These are phyloP conservation scores for Cephus pygmeus DNA, from an alignment of 2,888 invertebrate genomes.

Conservation along the genomic window DNA sequence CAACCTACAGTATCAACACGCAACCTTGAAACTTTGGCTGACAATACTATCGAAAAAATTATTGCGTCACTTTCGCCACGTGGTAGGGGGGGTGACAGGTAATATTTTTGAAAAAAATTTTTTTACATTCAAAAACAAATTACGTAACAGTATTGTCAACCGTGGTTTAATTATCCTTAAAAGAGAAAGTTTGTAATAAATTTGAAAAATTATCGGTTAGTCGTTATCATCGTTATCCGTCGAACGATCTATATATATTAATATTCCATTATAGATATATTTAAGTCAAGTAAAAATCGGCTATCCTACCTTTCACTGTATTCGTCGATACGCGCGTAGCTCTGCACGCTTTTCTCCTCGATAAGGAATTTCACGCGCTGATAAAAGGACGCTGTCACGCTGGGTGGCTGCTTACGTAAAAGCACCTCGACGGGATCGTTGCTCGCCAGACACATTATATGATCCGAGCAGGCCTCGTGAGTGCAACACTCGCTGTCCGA, in stretches of 20 bases:
- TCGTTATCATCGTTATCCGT: not conserved
- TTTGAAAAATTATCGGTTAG: not conserved
- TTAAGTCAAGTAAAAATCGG: not conserved
- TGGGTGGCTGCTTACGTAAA: constrained; percentile 94
- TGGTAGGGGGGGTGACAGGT: no score
- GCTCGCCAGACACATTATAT: constrained; percentile 95
- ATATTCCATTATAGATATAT: not conserved
- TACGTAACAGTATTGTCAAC: not conserved
- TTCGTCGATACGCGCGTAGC: constrained; percentile 96
- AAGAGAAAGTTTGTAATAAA: not conserved
- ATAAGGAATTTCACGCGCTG: constrained; percentile 98
- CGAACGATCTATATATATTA: not conserved
- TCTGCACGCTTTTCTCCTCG: constrained; percentile 98
- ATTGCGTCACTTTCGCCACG: not conserved
- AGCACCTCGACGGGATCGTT: constrained; percentile 97
- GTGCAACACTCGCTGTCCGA: constrained; percentile 99
- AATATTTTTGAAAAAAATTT: not conserved
- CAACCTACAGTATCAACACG: constrained; percentile 5
- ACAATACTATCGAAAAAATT: constrained; percentile 27
- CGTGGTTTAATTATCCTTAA: not conserved
- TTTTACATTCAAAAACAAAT: not conserved
- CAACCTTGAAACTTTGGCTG: constrained; percentile 16
- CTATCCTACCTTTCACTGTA: constrained; percentile 95
- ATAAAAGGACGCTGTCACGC: constrained; percentile 96
- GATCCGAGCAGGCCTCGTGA: constrained; percentile 85